Percentiles rank a stretch among this genome's conserved stretches.
Conservation (phyloP, 1,140 invertebrate genomes). For the Maconellicoccus hirsutus region DNA sequence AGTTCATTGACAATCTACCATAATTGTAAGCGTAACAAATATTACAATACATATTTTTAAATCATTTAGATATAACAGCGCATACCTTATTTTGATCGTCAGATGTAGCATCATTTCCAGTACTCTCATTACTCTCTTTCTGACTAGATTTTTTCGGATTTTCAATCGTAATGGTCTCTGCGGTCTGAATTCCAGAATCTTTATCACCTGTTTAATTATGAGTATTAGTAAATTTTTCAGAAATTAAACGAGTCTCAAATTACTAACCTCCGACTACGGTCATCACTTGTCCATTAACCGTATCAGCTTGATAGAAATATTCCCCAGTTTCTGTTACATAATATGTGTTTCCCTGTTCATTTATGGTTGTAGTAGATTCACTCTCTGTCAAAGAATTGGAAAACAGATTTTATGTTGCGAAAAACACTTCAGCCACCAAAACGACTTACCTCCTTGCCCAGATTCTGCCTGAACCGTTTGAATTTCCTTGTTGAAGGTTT, state of each 20-base stretch:
- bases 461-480: neutral
- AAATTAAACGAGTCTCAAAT: neutral
- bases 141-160: neutral
- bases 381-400: too few species aligned
- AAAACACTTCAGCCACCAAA: too few species aligned
- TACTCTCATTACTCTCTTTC: neutral
- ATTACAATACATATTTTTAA: too few species aligned
- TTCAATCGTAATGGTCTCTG: neutral
- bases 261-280: neutral
- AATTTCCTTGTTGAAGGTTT: slow-evolving; percentile 16
- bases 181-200: neutral
- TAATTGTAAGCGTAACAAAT: neutral
- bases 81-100: neutral
- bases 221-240: neutral
- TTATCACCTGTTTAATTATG: neutral
- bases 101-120: neutral
- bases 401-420: too few species aligned
- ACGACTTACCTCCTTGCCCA: neutral
- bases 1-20: neutral
- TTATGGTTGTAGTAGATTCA: too few species aligned
- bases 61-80: too few species aligned
- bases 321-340: slow-evolving; percentile 1
- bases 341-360: neutral
- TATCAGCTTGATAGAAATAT: slow-evolving; percentile 16
- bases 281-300: neutral